These are phyloP conservation scores for Daktulosphaira vitifoliae DNA, from an alignment of 1,140 invertebrate species.

Conservation along the genomic window DNA sequence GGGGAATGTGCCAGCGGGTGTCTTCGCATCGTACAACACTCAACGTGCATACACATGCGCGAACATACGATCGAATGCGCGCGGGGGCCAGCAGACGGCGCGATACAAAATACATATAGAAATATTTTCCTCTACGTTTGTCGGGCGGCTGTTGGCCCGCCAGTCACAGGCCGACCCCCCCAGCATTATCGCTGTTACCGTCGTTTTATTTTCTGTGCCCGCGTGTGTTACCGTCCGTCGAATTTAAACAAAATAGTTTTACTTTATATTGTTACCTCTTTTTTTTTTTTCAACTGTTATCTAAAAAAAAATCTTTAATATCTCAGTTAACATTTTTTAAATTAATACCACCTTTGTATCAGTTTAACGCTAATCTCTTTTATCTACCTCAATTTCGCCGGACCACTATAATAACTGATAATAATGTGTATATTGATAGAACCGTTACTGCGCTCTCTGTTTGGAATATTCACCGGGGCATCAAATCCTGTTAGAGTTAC, in stretches of 20 bases:
- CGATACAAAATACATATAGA: neutral
- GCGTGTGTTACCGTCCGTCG: neutral
- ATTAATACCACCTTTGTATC: too few relatives aligned
- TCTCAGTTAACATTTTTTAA: too few relatives aligned
- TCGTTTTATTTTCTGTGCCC: neutral
- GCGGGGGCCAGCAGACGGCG: neutral
- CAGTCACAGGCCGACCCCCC: conserved; percentile 15
- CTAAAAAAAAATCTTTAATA: too few relatives aligned
- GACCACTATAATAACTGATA: too few relatives aligned
- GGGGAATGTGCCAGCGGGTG: too few relatives aligned
- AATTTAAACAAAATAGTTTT: too few relatives aligned
- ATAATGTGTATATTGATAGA: conserved; percentile 12
- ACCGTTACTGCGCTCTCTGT: conserved; percentile 18
- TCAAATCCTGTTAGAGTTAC: conserved; percentile 1
- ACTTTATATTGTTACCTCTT: neutral
- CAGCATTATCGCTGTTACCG: neutral
- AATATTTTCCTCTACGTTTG: neutral
- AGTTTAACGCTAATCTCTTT: too few relatives aligned
- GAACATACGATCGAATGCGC: neutral
- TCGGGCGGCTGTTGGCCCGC: neutral
- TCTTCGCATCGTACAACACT: neutral
- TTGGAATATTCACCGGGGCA: conserved; percentile 1
- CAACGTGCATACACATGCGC: neutral
- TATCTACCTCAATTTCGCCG: neutral
- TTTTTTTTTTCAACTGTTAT: neutral